These are phyloP conservation scores for Onchidella celtica DNA, from an alignment of 2,888 invertebrate genomes.

Conservation along the genomic window DNA sequence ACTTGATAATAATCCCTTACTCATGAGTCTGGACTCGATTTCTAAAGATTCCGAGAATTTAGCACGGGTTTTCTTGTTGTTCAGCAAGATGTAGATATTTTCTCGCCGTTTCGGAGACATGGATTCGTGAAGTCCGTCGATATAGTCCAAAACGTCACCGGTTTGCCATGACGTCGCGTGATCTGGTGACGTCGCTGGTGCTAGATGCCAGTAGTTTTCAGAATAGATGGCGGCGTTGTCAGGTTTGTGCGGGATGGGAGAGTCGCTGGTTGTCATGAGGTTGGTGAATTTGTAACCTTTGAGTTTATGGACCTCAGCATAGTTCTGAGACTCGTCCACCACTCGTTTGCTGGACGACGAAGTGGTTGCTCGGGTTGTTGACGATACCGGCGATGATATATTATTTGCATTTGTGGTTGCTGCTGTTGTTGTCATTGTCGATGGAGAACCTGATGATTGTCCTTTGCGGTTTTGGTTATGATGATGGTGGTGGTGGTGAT, in stretches of 20 bases:
- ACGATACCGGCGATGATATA: neutral
- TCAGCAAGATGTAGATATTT: conserved; percentile 58
- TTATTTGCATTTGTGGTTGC: neutral
- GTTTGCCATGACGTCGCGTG: conserved; percentile 48
- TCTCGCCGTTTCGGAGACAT: conserved; percentile 58
- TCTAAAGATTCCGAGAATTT: conserved; percentile 61
- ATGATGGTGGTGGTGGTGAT: conserved; percentile 22
- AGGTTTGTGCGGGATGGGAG: neutral
- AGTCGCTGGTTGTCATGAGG: neutral
- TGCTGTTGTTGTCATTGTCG: neutral
- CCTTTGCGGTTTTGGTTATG: neutral
- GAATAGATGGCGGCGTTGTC: conserved; percentile 41
- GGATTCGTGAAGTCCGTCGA: conserved; percentile 58
- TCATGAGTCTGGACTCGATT: conserved; percentile 60
- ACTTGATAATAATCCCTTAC: conserved; percentile 50
- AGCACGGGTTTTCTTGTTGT: conserved; percentile 59
- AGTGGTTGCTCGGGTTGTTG: neutral
- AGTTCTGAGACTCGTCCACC: conserved; percentile 30
- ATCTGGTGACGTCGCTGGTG: conserved; percentile 25
- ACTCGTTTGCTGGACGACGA: neutral
- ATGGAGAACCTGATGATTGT: neutral
- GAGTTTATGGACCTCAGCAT: conserved; percentile 42
- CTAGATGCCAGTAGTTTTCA: conserved; percentile 53
- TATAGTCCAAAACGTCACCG: conserved; percentile 57
- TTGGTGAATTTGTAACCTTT: conserved; percentile 45